These are phyloP conservation scores for Trissolcus brochymenae DNA, from an alignment of 2,888 invertebrate species.

Conservation along the genomic window DNA sequence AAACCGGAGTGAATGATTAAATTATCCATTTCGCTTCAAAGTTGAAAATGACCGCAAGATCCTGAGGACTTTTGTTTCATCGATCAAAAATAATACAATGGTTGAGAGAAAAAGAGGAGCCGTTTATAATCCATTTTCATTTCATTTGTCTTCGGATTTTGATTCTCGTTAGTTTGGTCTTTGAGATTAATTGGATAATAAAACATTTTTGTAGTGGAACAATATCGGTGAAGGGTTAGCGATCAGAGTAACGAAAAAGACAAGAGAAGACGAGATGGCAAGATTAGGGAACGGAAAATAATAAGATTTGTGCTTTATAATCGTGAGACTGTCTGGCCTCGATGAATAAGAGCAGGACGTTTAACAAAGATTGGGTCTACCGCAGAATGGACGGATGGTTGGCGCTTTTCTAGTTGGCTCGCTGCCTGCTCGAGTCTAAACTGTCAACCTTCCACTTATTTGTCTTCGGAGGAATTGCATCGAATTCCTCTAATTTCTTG, in stretches of 20 bases:
- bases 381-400: constrained; percentile 64
- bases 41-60: too few species aligned
- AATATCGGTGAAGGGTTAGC: constrained; percentile 61
- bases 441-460: constrained; percentile 49
- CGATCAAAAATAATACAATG: too few species aligned
- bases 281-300: constrained; percentile 68
- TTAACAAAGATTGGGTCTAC: constrained; percentile 70
- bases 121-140: constrained; percentile 61
- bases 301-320: constrained; percentile 73
- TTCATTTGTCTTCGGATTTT: constrained; percentile 15
- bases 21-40: too few species aligned
- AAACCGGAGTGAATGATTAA: too few species aligned
- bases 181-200: constrained; percentile 67
- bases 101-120: too few species aligned
- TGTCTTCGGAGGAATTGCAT: constrained; percentile 48
- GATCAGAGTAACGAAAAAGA: constrained; percentile 45
- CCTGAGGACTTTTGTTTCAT: too few species aligned
- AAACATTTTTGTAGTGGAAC: constrained; percentile 63
- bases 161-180: constrained; percentile 18
- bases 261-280: constrained; percentile 57
- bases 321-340: constrained; percentile 72
- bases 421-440: constrained; percentile 61
- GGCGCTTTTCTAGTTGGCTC: constrained; percentile 64
- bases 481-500: constrained; percentile 50
- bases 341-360: constrained; percentile 69